Evolutionary conservation across 2,888 invertebrate species (phyloP), one percentile per base, ranked within the genome.

Genomic region (Caenorhabditis sp.): DNA sequence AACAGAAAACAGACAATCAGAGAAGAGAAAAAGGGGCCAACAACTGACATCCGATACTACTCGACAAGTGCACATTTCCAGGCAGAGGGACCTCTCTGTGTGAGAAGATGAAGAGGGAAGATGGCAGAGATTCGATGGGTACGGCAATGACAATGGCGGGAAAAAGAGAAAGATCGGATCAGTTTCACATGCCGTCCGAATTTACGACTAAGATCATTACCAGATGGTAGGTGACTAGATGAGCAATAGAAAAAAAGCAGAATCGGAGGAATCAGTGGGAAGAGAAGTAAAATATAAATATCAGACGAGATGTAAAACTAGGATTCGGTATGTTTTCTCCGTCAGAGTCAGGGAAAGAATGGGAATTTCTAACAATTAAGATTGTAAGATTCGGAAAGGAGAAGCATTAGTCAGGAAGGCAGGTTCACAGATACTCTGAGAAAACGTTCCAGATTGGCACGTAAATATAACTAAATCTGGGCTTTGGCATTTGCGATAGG

Each of bases 51-150:
- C 75, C 63, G 75, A 75, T 75, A 75, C 75, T 64, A 47, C 44
- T 75, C 75, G 75, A 75, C 75, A 75, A 75, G 75, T 75, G 75
- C 75, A 66, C 72, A 72, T 72, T 72, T 75, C 64, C 66, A 66
- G 75, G 63, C 44, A 35, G 24, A 63, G 63, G 74, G 63, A 54
- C 44, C 64, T 54, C 44, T 58, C 38, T 69, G 56, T 59, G 70
- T 74, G 74, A 74, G 74, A 74, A 74, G 44, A 74, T 54, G 64
- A 63, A 22, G 47, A 61, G 64, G n/a, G 74, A 74, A 74, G 44
- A 64, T 41, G 64, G 54, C 58, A 31, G 68, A 68, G 68, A 51
- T 51, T 68, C 68, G 54, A 68, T 68, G 68, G 68, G 68, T 68
- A 68, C 68, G 70, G 70, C 70, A 70, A 31, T 47, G 58, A 22